Conservation (phyloP, 2,888 invertebrate genomes). For the Scaeva pyrastri region DNA sequence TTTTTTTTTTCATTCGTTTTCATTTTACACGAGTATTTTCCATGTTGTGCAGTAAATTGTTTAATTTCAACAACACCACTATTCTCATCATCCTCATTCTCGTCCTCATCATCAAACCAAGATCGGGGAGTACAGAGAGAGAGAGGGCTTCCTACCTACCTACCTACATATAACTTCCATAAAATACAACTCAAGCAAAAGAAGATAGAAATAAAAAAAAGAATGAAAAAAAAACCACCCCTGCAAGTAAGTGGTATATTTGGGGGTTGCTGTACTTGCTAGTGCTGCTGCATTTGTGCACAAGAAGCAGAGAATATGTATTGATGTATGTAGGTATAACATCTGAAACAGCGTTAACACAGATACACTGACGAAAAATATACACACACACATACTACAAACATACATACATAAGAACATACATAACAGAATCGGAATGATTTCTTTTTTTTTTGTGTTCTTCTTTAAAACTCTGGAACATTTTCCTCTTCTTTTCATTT, state of each 20-base stretch:
- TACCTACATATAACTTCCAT: too few relatives aligned
- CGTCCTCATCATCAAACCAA: not conserved
- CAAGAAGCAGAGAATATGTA: slow-evolving; percentile 53
- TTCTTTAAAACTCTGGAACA: slow-evolving; percentile 48
- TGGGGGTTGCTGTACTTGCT: slow-evolving; percentile 66
- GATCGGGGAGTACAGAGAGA: slow-evolving; percentile 9
- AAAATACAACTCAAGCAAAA: not conserved
- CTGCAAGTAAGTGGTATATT: slow-evolving; percentile 51
- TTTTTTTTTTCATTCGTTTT: slow-evolving; percentile 4
- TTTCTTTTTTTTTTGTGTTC: slow-evolving; percentile 11
- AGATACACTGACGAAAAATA: slow-evolving; percentile 21
- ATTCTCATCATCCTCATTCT: slow-evolving; percentile 5
- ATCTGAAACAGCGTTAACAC: slow-evolving; percentile 65
- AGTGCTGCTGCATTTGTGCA: slow-evolving; percentile 64
- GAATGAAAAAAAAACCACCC: slow-evolving; percentile 64
- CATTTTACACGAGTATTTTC: slow-evolving; percentile 10
- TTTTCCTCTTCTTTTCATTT: slow-evolving; percentile 72
- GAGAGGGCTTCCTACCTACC: too few relatives aligned
- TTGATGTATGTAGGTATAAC: too few relatives aligned
- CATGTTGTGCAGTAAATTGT: slow-evolving; percentile 62
- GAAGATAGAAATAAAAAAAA: slow-evolving; percentile 3
- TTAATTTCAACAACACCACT: slow-evolving; percentile 63
- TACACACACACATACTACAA: not conserved
- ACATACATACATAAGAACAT: not conserved
- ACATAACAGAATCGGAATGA: slow-evolving; percentile 28